Conservation (phyloP, 2,888 invertebrate species). For the Bruchidius siliquastri region DNA sequence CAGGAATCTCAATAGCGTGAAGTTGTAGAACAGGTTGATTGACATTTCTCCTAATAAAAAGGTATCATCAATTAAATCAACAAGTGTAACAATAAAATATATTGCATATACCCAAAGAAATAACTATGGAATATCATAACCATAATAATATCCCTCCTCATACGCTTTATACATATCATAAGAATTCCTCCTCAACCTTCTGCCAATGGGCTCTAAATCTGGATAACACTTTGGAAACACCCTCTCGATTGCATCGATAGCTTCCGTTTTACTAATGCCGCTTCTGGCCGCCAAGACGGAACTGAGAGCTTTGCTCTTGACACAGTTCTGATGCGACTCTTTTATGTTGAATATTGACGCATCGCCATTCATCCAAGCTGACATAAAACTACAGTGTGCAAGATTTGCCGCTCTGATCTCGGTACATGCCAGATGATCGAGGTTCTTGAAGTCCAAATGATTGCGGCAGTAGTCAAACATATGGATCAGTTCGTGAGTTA, state of each 20-base stretch:
- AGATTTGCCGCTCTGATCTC: conserved; percentile 94
- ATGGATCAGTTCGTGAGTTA: conserved; percentile 92
- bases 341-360: conserved; percentile 68
- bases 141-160: conserved; percentile 71
- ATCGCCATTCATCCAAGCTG: conserved; percentile 74
- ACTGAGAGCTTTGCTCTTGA: conserved; percentile 78
- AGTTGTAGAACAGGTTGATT: too few relatives aligned
- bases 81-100: not conserved
- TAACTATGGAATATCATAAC: conserved; percentile 55
- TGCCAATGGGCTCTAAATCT: conserved; percentile 88
- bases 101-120: not conserved
- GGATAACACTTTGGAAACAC: conserved; percentile 89
- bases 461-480: conserved; percentile 94
- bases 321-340: conserved; percentile 81
- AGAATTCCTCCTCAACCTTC: conserved; percentile 66
- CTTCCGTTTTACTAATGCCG: conserved; percentile 61
- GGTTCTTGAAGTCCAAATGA: conserved; percentile 80
- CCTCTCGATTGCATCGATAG: conserved; percentile 71
- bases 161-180: conserved; percentile 72
- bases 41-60: too few relatives aligned
- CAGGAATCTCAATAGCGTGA: too few relatives aligned
- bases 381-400: conserved; percentile 84
- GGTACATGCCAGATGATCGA: conserved; percentile 91
- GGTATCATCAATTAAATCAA: too few relatives aligned
- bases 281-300: conserved; percentile 80